Percentiles rank a stretch among this genome's conserved stretches.
Conservation (phyloP, 2,888 invertebrate species). For the Limnephilus lunatus region DNA sequence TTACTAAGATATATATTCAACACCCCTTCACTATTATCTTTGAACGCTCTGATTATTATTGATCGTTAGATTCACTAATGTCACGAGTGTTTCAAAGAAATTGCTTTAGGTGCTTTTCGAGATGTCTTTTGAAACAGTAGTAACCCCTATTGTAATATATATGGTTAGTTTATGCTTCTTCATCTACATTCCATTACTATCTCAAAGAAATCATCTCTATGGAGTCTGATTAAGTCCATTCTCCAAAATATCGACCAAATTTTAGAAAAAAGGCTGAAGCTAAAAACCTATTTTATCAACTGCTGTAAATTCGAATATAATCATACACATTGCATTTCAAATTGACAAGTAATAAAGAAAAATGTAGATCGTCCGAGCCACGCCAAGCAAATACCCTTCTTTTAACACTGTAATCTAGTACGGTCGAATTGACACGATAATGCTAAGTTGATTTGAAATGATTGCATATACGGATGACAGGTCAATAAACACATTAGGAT, state of each 20-base stretch:
- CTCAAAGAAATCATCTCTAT: neutral
- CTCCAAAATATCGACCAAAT: neutral
- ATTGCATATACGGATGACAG: neutral
- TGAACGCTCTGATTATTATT: no score
- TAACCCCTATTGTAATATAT: neutral
- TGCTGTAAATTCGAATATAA: neutral
- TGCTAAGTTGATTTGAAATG: neutral
- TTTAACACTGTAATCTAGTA: neutral
- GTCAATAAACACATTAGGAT: neutral
- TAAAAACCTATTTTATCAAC: neutral
- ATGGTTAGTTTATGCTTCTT: no score
- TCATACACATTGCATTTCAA: neutral
- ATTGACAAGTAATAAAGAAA: neutral
- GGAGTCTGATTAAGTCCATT: neutral
- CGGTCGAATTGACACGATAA: neutral
- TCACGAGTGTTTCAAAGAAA: no score
- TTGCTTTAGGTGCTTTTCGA: no score
- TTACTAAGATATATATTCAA: no score
- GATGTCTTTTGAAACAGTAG: neutral
- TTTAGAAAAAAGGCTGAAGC: neutral
- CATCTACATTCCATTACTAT: neutral
- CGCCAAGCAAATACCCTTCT: neutral
- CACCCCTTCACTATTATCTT: no score
- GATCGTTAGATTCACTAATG: neutral
- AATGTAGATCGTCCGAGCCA: neutral